A percentile compares a stretch with the other conserved stretches of the same genome.
phyloP scores from a whole-genome alignment of 2,888 invertebrate genomes.

The Oligia fasciuncula region DNA sequence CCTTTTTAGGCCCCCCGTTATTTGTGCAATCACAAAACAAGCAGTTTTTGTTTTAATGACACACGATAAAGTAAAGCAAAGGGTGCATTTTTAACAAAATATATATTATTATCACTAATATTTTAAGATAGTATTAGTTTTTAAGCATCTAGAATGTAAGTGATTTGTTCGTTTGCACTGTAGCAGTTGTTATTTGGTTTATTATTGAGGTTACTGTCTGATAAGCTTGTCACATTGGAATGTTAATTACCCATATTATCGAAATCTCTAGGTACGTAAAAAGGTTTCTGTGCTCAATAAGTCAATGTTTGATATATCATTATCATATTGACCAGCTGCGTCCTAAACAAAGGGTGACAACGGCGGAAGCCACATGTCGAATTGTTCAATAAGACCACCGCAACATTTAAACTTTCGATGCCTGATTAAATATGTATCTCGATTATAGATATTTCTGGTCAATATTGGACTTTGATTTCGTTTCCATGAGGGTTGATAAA shows the following conservation, averaged over 20 bases:
- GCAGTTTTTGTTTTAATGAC: no score
- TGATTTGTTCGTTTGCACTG: not conserved
- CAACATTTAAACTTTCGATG: constrained; percentile 26
- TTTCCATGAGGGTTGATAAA: constrained; percentile 5
- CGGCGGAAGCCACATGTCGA: constrained; percentile 15
- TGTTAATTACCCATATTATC: constrained; percentile 5
- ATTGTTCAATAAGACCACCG: constrained; percentile 11
- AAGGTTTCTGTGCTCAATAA: constrained; percentile 2
- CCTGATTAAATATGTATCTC: constrained; percentile 43
- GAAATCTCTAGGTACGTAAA: not conserved
- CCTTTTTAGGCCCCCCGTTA: no score
- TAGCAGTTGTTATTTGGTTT: not conserved
- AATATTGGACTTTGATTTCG: constrained; percentile 44
- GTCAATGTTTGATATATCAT: constrained; percentile 8
- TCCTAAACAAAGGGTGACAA: constrained; percentile 22
- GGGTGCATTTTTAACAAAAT: no score
- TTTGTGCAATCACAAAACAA: no score
- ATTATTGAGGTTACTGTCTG: not conserved
- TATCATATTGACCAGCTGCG: constrained; percentile 28
- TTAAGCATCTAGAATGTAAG: not conserved
- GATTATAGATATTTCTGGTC: constrained; percentile 33
- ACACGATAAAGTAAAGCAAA: no score
- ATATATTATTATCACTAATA: no score
- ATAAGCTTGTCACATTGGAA: constrained; percentile 1
- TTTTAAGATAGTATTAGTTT: no score